Evolutionary conservation across 2,888 invertebrate species (phyloP).

Genomic region (Dryomyza anilis): DNA sequence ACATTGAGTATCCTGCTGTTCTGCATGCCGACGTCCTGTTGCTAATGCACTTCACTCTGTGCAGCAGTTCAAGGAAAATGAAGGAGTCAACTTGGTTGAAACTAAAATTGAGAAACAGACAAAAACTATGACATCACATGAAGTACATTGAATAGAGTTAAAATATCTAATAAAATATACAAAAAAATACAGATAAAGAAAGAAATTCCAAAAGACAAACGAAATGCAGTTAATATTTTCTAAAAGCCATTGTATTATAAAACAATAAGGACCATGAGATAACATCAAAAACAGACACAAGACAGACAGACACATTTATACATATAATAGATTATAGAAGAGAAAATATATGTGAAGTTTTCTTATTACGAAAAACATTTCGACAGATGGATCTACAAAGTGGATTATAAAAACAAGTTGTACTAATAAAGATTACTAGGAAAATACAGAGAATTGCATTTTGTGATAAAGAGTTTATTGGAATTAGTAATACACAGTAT

Average conservation of each 20-base stretch:
- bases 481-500: too few relatives aligned
- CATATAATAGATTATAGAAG: too few relatives aligned
- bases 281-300: neutral
- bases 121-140: neutral
- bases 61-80: neutral
- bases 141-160: neutral
- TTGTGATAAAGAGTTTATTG: too few relatives aligned
- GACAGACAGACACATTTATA: neutral
- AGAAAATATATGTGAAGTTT: too few relatives aligned
- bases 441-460: too few relatives aligned
- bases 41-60: too few relatives aligned
- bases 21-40: too few relatives aligned
- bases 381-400: too few relatives aligned
- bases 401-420: too few relatives aligned
- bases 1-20: too few relatives aligned
- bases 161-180: neutral
- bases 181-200: neutral
- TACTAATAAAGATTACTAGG: too few relatives aligned
- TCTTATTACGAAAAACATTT: too few relatives aligned
- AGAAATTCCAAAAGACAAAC: neutral
- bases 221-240: slow-evolving; percentile 1
- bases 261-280: neutral
- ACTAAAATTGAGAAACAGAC: neutral
- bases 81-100: neutral
- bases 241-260: slow-evolving; percentile 7